A percentile compares a stretch with the other conserved stretches of the same genome.
Evolutionary conservation across 2,888 invertebrate genomes (phyloP).

Genomic region (Drosophila glabriapex): DNA sequence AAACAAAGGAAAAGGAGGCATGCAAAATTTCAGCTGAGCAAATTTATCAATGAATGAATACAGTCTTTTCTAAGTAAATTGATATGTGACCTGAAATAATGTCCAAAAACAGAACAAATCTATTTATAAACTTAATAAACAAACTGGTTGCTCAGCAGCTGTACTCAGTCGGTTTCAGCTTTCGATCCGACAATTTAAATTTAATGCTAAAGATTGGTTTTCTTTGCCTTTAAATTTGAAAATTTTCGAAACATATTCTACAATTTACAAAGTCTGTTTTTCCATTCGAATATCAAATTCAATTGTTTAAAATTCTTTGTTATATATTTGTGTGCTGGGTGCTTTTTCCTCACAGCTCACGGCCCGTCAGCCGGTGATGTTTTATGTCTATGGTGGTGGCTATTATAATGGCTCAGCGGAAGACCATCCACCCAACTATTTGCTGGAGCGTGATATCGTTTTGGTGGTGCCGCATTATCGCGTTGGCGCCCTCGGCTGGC

Average conservation of each 20-base stretch:
- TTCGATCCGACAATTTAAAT: neutral
- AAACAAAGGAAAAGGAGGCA: neutral
- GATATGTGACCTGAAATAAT: neutral
- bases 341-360: conserved; percentile 59
- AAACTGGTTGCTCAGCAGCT: neutral
- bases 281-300: neutral
- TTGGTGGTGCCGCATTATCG: conserved; percentile 86
- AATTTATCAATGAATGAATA: neutral
- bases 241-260: neutral
- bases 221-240: neutral
- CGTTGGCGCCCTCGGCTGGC: conserved; percentile 86
- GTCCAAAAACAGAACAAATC: neutral
- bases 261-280: neutral
- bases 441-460: conserved; percentile 86
- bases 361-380: conserved; percentile 84
- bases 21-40: neutral
- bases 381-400: conserved; percentile 86
- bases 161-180: neutral
- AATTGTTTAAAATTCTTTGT: neutral
- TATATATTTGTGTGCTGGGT: neutral
- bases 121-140: neutral
- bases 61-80: neutral
- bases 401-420: conserved; percentile 84
- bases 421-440: conserved; percentile 84
- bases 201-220: neutral